These are phyloP conservation scores for Oceanites oceanicus DNA, from an alignment of 2,113 vertebrate species.

Conservation along the genomic window DNA sequence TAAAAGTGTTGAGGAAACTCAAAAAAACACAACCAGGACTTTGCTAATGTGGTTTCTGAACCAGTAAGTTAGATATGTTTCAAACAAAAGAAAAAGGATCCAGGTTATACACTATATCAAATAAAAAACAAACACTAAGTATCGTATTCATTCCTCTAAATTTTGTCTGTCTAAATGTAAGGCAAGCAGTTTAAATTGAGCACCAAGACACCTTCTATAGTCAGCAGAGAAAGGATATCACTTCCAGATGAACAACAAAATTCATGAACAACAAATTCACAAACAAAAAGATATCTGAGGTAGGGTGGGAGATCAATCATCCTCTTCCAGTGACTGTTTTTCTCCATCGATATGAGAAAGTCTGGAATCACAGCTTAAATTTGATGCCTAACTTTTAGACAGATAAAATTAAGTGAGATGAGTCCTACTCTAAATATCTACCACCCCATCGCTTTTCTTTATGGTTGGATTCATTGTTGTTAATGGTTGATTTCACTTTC, in stretches of 20 bases:
- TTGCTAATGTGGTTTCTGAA: not conserved
- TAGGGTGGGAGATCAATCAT: not conserved
- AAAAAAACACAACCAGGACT: not conserved
- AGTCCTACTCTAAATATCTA: conserved; percentile 7
- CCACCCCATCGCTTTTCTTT: not conserved
- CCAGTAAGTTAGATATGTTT: not conserved
- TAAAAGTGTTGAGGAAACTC: not conserved
- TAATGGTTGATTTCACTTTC: conserved; percentile 42
- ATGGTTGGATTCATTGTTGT: conserved; percentile 17
- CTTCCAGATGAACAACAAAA: not conserved
- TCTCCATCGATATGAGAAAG: not conserved
- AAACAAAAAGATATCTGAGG: not conserved
- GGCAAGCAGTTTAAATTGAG: accelerated
- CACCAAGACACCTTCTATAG: not conserved
- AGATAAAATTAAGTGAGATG: conserved; percentile 33
- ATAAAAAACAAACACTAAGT: not conserved
- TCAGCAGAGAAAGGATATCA: not conserved
- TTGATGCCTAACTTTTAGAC: not conserved
- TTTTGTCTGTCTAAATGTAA: not conserved
- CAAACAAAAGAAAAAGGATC: not conserved
- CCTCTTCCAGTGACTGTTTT: not conserved
- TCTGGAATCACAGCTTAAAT: not conserved
- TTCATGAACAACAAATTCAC: not conserved
- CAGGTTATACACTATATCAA: not conserved
- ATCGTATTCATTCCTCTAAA: not conserved